phyloP scores from a whole-genome alignment of 2,113 vertebrate genomes.

The Oriolus oriolus region DNA sequence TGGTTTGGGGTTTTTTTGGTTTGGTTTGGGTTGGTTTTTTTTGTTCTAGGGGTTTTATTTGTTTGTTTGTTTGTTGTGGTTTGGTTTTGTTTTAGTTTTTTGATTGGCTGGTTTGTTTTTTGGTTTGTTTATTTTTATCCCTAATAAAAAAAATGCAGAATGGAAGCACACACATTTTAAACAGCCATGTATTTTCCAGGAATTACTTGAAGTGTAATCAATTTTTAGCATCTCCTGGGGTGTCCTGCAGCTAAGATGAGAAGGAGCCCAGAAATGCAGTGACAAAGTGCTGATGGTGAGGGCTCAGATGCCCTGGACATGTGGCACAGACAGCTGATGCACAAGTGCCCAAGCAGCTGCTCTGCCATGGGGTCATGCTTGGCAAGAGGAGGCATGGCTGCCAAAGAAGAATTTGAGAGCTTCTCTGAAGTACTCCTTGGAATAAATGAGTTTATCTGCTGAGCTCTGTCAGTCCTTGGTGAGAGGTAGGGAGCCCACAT shows the following conservation, averaged over 20 bases:
- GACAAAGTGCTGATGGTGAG: background rate
- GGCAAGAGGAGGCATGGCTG: background rate
- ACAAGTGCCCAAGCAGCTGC: background rate
- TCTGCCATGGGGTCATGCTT: rapidly evolving
- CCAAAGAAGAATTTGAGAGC: background rate
- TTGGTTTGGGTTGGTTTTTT: background rate
- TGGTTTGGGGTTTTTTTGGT: background rate
- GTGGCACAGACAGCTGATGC: background rate
- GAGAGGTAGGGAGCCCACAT: background rate
- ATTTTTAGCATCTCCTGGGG: slow-evolving; percentile 52
- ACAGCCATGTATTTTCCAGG: slow-evolving; percentile 18
- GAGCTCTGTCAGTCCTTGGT: background rate
- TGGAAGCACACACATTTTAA: slow-evolving; percentile 17
- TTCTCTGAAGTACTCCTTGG: background rate
- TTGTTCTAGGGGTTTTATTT: too few species aligned
- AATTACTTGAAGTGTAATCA: slow-evolving; percentile 56
- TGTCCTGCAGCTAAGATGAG: slow-evolving; percentile 46
- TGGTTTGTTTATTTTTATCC: background rate
- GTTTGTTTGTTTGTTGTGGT: background rate
- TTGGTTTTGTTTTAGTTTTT: background rate
- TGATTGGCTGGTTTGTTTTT: background rate
- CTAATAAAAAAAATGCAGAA: slow-evolving; percentile 18
- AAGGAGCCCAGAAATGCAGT: slow-evolving; percentile 17
- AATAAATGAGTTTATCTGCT: background rate
- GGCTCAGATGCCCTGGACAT: background rate